Conservation (phyloP, 2,888 invertebrate genomes). For the Gordius sp. region DNA sequence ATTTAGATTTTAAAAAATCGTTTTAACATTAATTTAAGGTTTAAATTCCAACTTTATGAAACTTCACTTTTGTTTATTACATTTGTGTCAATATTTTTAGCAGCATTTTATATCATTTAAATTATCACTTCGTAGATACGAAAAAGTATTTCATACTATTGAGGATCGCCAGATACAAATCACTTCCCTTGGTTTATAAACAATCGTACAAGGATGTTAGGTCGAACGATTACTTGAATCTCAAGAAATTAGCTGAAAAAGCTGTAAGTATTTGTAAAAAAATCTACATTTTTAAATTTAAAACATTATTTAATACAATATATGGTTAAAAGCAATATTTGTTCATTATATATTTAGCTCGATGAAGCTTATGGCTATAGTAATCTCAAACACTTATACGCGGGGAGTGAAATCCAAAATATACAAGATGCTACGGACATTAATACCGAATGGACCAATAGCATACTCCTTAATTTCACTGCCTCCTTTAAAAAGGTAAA, state of each 20-base stretch:
- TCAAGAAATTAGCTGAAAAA: constrained; percentile 1
- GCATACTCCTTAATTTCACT: constrained; percentile 1
- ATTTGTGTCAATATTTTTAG: neutral
- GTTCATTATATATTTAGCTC: neutral
- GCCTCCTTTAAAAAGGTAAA: neutral
- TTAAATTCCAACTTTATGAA: too few species aligned
- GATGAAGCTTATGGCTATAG: neutral
- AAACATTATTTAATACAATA: neutral
- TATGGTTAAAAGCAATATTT: neutral
- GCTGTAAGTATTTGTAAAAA: neutral
- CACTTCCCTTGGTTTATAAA: neutral
- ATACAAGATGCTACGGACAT: constrained; percentile 6
- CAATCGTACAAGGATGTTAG: neutral
- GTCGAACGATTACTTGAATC: neutral
- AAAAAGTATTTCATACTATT: neutral
- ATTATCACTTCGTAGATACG: neutral
- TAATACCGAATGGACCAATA: neutral
- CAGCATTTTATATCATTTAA: neutral
- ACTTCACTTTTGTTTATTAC: too few species aligned
- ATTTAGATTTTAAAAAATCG: too few species aligned
- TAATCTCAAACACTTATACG: neutral
- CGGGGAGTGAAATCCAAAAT: neutral
- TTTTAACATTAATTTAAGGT: too few species aligned
- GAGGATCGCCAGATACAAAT: neutral
- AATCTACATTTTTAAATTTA: neutral